A percentile compares a stretch with the other conserved stretches of the same genome.
Conservation (phyloP, 2,888 invertebrate genomes). For the Melangyna quadrimaculata region DNA sequence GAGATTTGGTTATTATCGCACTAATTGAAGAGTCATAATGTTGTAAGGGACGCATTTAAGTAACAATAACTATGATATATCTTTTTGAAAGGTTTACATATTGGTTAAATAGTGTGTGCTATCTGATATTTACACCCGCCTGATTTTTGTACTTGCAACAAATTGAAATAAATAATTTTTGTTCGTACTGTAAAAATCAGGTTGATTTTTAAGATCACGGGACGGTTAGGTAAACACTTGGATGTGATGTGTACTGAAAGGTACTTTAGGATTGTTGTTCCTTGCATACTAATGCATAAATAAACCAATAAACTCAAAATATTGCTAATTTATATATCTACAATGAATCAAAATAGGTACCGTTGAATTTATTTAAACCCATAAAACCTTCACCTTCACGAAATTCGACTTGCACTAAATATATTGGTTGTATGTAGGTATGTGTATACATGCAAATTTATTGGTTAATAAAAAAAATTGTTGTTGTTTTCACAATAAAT, state of each 20-base stretch:
- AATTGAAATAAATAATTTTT: neutral
- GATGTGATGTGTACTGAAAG: neutral
- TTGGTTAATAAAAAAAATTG: neutral
- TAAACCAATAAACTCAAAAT: constrained; percentile 8
- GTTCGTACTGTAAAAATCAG: neutral
- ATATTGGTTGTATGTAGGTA: neutral
- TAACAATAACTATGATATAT: too few species aligned
- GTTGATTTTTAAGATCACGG: neutral
- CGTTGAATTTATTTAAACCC: neutral
- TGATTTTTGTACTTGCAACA: too few species aligned
- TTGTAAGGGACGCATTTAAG: too few species aligned
- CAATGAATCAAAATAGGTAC: constrained; percentile 24
- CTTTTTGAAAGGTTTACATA: too few species aligned
- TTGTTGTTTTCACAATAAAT: neutral
- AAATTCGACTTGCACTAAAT: neutral
- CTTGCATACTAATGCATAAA: constrained; percentile 40
- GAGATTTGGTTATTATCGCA: too few species aligned
- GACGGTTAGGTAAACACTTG: neutral
- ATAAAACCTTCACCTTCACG: constrained; percentile 13
- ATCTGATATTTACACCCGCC: too few species aligned
- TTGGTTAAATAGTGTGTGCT: too few species aligned
- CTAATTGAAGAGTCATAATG: too few species aligned
- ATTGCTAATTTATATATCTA: constrained; percentile 2
- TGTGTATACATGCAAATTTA: constrained; percentile 15
- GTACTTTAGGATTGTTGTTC: neutral